Base-by-base conservation (phyloP, 1,140 invertebrate species). In the Macrocentrus cingulum region DNA sequence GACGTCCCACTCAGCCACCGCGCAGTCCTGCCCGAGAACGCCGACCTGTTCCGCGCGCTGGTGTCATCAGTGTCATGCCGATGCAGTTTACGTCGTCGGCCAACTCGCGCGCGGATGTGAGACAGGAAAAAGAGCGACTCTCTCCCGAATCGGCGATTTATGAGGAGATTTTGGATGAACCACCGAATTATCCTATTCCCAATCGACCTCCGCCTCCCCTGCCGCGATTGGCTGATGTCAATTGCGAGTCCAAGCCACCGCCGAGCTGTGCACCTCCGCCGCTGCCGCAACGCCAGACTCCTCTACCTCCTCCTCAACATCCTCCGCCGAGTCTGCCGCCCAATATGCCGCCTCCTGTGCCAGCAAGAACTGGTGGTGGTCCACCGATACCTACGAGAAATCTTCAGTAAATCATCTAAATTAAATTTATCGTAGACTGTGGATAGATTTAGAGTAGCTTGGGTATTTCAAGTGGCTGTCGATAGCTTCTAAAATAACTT, bases 311-410 rank as follows among this genome's bases (percentile, higher is more conserved):
- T 6, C 81, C 83, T 2, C 82, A 84, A 25, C 81, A 84, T 11
- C 84, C 84, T 11, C 83, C 83, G 1, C 84, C 81, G 32, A 70
- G 62, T 58, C 52, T 81, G 79, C 48, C 79, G 72, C 63, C 77
- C 22, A 80, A 78, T 61, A 76, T 71, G 60, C 82, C 82, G 56
- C 86, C 84, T 61, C 84, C 84, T 34, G 82, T 87, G 63, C 86
- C 85, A 59, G 85, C 84, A 57, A 81, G 83, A 66, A 84, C 81
- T 42, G 82, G 81, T 36, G 84, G 82, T 55, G 85, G 86, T 20
- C 89, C 87, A 50, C 89, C 88, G 0, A 80, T 90, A 67, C 88
- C 88, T n/a, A 84, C 87, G 29, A 80, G 89, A 61, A 78, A 78
- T 72, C 73, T 65, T 23, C 74, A 77, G 58, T 79, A 74, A 64